Base-by-base conservation (phyloP, 1,140 invertebrate genomes). In the Drosophila ficusphila region DNA sequence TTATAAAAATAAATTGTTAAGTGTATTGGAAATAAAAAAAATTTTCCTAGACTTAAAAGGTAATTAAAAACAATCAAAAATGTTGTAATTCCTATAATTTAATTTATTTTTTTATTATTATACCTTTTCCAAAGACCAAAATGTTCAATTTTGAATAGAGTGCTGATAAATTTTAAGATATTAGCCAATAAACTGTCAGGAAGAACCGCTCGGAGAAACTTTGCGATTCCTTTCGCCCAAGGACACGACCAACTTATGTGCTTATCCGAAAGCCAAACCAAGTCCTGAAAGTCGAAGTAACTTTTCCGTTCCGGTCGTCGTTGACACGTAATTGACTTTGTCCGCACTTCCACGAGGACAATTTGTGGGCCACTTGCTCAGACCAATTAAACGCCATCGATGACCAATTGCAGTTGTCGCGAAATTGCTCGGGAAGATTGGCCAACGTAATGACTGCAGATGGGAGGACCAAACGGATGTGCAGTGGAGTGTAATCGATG, bases 371-470 rank as follows among this genome's bases (percentile, higher is more conserved):
- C 79, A 79, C 79, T 83, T 83, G 76, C 46, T 54, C 33, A 23
- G 51, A 74, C 67, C 82, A 86, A 88, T 86, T 86, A 86, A 86
- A 77, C 81, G 76, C 76, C 73, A 69, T 73, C 81, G 81, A 69
- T 73, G 54, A 86, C 79, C 76, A 83, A 83, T 83, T 83, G 79
- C 79, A 79, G 76, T 70, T 57, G 77, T 74, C 72, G 68, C 49
- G 51, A 69, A 86, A 86, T 86, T 81, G 81, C 71, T 25, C 53
- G 27, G 25, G 39, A 77, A 83, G 62, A 82, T 82, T 82, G 61
- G 52, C 42, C 83, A 54, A 57, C 73, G 57, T 76, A 57, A 86
- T 88, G 76, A 54, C 54, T 39, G 47, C 53, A 25, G 23, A 21
- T 33, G 52, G 52, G 14, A 18, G 36, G 5, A 21, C 39, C 19